phyloP scores from a whole-genome alignment of 2,113 vertebrate genomes.

The Syngnathus floridae region DNA sequence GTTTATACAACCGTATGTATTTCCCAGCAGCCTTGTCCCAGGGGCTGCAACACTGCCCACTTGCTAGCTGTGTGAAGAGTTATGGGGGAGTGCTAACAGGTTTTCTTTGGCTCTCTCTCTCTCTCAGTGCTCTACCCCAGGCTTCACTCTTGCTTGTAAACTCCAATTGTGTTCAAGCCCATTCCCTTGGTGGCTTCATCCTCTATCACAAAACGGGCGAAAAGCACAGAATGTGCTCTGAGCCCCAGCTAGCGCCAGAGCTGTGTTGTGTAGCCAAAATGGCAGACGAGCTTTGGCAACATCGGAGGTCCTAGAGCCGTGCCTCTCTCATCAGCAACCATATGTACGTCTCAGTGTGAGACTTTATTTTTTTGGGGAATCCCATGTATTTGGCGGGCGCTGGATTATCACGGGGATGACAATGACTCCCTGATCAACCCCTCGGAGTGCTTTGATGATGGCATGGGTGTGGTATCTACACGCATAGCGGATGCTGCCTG shows the following conservation, averaged over 20 bases:
- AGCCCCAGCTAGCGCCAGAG: constrained; percentile 27
- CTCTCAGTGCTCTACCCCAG: constrained; percentile 41
- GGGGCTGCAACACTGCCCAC: constrained; percentile 53
- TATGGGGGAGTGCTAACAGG: constrained; percentile 61
- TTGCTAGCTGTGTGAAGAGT: constrained; percentile 54
- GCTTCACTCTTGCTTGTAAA: constrained; percentile 60
- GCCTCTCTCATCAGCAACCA: neutral
- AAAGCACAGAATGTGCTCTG: constrained; percentile 47
- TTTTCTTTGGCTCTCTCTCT: constrained; percentile 53
- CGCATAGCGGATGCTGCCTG: constrained; percentile 27
- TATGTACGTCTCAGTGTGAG: neutral
- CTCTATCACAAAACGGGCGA: constrained; percentile 51
- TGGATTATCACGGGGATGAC: constrained; percentile 38
- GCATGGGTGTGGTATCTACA: constrained; percentile 27
- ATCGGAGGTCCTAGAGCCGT: constrained; percentile 10
- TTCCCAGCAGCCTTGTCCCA: constrained; percentile 62
- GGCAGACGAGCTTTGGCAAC: constrained; percentile 14
- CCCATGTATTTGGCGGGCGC: constrained; percentile 23
- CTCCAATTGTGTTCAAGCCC: constrained; percentile 51
- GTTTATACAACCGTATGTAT: constrained; percentile 56
- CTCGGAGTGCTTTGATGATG: constrained; percentile 45
- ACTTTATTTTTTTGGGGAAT: constrained; percentile 1
- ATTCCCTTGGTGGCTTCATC: constrained; percentile 48
- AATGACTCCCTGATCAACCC: constrained; percentile 42
- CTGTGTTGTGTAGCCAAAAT: constrained; percentile 21